These are phyloP conservation scores for Ceraclea dissimilis DNA, from an alignment of 2,888 invertebrate genomes.

Conservation along the genomic window DNA sequence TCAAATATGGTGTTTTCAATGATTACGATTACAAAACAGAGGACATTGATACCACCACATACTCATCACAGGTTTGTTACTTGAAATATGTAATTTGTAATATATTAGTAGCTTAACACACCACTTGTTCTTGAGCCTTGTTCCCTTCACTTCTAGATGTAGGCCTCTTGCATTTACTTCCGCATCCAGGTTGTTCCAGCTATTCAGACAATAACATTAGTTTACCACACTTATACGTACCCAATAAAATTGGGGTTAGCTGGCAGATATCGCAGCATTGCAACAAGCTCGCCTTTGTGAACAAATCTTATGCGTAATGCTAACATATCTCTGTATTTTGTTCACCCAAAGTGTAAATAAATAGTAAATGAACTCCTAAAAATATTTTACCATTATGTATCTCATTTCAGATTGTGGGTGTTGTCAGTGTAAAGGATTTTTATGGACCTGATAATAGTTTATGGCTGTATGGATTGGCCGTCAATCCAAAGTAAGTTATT, in stretches of 20 bases:
- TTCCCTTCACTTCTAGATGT: neutral
- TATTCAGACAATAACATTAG: no score
- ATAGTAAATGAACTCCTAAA: no score
- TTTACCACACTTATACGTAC: no score
- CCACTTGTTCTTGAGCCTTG: neutral
- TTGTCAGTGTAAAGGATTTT: slow-evolving; percentile 19
- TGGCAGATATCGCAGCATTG: no score
- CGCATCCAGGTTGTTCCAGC: no score
- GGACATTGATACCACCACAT: slow-evolving; percentile 13
- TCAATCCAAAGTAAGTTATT: slow-evolving; percentile 20
- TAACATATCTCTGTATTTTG: no score
- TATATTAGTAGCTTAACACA: neutral
- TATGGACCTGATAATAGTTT: slow-evolving; percentile 23
- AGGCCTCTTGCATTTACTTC: neutral
- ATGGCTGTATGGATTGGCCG: slow-evolving; percentile 24
- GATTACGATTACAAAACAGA: slow-evolving; percentile 18
- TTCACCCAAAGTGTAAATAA: no score
- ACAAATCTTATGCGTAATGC: no score
- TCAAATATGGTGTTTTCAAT: slow-evolving; percentile 22
- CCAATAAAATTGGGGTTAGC: no score
- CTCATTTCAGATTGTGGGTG: slow-evolving; percentile 23
- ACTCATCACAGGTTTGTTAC: slow-evolving; percentile 18
- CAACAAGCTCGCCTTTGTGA: no score
- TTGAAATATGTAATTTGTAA: neutral
- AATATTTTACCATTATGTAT: no score